Base-by-base conservation (phyloP, 2,113 vertebrate genomes). In the Gymnobelideus leadbeateri region DNA sequence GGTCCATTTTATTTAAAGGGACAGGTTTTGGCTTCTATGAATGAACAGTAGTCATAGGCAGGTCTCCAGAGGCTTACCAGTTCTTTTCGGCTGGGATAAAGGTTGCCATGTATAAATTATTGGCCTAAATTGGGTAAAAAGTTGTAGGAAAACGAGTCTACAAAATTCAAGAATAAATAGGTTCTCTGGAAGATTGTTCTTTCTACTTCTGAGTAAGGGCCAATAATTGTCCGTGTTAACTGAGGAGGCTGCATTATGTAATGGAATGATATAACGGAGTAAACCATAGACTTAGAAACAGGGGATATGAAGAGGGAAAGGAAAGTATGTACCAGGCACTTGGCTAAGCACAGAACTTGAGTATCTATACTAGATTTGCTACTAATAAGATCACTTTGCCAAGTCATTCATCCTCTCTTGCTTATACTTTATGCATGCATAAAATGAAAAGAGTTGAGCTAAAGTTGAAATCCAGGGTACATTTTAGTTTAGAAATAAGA, bases 1-100 rank as follows among this genome's bases (percentile, higher is more conserved):
- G 53, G 90, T 95, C 57, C 25, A 2, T 49, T 77, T 68, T 54
- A 61, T 89, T 89, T 46, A 92, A 51, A 94, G n/a, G 16, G 52
- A 37, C 90, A 94, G 90, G 95, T 43, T 94, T 91, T 95, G 96
- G 47, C 8, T 68, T 53, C 6, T 0, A 24, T 92, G 4, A 93
- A 91, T 92, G 91, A 93, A 94, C 54, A 95, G 90, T 96, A n/a
- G 50, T 50, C 92, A 91, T 8, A 90, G 52, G 19, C 31, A 89
- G 12, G 89, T 89, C 51, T 94, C 23, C 54, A 61, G 93, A 77
- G 92, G 25, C 31, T 61, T 90, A 92, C 49, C 89, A 94, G 28
- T 61, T 77, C 8, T 94, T 90, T 68, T 84, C 68, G 43, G 12
- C 9, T 46, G 61, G 26, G 23, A 84, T 89, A 47, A 97, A 7